phyloP scores from a whole-genome alignment of 2,113 vertebrate species.

The Cryptotis parvus region DNA sequence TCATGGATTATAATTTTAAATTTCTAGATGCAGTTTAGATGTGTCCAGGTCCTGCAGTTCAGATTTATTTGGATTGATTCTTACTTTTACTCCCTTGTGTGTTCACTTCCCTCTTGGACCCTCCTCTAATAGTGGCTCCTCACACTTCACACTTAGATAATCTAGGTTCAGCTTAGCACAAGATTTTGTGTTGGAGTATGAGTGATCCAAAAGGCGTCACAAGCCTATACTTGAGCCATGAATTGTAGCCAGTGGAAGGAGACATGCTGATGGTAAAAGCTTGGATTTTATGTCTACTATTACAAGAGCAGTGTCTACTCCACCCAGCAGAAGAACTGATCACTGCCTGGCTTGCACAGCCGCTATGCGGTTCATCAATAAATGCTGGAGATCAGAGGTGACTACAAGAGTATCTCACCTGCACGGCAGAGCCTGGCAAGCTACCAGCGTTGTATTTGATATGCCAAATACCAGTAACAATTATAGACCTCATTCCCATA shows the following conservation, averaged over 20 bases:
- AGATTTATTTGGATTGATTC: not conserved
- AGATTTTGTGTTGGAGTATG: not conserved
- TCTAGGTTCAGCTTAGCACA: not conserved
- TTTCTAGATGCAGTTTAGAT: not conserved
- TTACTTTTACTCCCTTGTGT: not conserved
- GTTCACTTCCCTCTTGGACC: not conserved
- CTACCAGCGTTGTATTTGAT: too few species aligned
- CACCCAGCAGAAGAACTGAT: too few species aligned
- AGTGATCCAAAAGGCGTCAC: not conserved
- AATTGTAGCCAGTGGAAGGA: not conserved
- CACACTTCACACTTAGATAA: not conserved
- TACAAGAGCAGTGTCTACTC: not conserved
- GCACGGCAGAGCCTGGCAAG: too few species aligned
- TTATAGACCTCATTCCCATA: too few species aligned
- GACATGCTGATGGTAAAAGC: not conserved
- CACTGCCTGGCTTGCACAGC: too few species aligned
- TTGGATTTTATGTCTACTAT: not conserved
- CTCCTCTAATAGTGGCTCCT: not conserved
- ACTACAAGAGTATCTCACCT: too few species aligned
- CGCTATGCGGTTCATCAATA: too few species aligned
- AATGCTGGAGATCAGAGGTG: too few species aligned
- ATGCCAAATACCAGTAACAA: too few species aligned
- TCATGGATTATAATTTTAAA: not conserved
- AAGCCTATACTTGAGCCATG: not conserved
- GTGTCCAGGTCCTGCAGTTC: constrained; percentile 10